These are phyloP conservation scores for Pelvicachromis taeniatus DNA, from an alignment of 2,113 vertebrate genomes.

Conservation along the genomic window DNA sequence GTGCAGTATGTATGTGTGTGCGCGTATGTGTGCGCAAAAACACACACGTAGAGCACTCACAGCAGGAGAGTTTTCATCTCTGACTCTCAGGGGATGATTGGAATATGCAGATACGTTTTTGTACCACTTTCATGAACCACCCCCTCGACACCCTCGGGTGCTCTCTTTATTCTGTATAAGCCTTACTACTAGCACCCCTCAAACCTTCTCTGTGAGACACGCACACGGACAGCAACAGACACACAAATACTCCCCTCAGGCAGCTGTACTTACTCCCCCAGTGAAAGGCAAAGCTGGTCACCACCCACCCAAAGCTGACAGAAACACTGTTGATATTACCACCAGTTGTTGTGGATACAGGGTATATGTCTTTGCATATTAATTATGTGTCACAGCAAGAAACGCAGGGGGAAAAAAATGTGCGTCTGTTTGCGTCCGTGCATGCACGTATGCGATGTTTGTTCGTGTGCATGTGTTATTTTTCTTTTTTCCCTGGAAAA, in stretches of 20 bases:
- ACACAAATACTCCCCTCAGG: slow-evolving; percentile 52
- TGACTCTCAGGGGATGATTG: slow-evolving; percentile 62
- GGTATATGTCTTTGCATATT: slow-evolving; percentile 59
- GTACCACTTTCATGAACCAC: slow-evolving; percentile 62
- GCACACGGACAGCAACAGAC: slow-evolving; percentile 45
- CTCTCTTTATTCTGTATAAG: slow-evolving; percentile 55
- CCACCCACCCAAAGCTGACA: slow-evolving; percentile 65
- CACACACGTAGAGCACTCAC: slow-evolving; percentile 17
- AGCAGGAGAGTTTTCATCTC: slow-evolving; percentile 65
- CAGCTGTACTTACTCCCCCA: slow-evolving; percentile 58
- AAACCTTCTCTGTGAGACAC: background rate
- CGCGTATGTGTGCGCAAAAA: background rate
- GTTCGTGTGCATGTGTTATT: background rate
- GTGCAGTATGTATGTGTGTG: slow-evolving; percentile 18
- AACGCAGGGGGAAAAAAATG: slow-evolving; percentile 18
- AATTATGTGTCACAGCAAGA: slow-evolving; percentile 53
- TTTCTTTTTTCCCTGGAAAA: background rate
- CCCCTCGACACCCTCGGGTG: slow-evolving; percentile 55
- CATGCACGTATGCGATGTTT: slow-evolving; percentile 1
- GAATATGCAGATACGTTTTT: slow-evolving; percentile 67
- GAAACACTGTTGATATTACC: slow-evolving; percentile 57
- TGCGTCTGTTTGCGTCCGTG: background rate
- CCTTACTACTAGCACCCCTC: slow-evolving; percentile 50
- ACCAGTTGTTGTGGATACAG: slow-evolving; percentile 63
- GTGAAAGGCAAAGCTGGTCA: slow-evolving; percentile 65